A percentile compares a stretch with the other conserved stretches of the same genome.
Evolutionary conservation across 2,113 vertebrate species (phyloP).

Genomic region (Paralichthys olivaceus): DNA sequence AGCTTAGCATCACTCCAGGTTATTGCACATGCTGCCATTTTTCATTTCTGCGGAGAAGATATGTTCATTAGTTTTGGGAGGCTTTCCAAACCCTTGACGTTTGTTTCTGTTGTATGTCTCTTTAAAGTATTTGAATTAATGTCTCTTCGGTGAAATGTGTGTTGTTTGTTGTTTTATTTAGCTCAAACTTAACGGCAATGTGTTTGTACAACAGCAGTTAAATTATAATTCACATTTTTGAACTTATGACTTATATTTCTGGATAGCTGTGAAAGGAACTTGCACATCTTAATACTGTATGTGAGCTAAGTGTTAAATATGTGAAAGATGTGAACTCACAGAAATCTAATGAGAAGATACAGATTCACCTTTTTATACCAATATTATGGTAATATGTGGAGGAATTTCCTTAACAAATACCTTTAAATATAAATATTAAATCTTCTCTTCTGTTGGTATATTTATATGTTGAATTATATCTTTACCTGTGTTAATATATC

Average conservation of each 20-base stretch:
- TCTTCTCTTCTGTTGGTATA: background rate
- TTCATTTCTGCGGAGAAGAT: conserved; percentile 58
- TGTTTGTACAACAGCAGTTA: conserved; percentile 23
- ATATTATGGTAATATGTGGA: no score
- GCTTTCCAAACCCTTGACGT: conserved; percentile 48
- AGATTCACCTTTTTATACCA: no score
- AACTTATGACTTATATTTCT: no score
- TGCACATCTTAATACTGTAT: no score
- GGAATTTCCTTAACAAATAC: no score
- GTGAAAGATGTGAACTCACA: no score
- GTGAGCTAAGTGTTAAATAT: no score
- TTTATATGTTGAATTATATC: background rate
- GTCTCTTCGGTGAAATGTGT: conserved; percentile 10
- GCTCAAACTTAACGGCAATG: conserved; percentile 30
- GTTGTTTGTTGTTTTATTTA: conserved; percentile 47
- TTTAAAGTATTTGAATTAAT: conserved; percentile 46
- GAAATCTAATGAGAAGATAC: no score
- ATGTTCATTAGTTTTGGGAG: conserved; percentile 47
- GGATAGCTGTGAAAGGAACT: no score
- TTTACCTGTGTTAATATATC: background rate
- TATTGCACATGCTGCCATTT: conserved; percentile 58
- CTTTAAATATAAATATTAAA: no score
- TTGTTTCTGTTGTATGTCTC: conserved; percentile 47
- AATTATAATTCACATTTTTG: no score
- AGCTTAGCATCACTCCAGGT: conserved; percentile 74